A percentile compares a stretch with the other conserved stretches of the same genome.
Conservation (phyloP, 2,113 vertebrate species). For the Jaculus jaculus region DNA sequence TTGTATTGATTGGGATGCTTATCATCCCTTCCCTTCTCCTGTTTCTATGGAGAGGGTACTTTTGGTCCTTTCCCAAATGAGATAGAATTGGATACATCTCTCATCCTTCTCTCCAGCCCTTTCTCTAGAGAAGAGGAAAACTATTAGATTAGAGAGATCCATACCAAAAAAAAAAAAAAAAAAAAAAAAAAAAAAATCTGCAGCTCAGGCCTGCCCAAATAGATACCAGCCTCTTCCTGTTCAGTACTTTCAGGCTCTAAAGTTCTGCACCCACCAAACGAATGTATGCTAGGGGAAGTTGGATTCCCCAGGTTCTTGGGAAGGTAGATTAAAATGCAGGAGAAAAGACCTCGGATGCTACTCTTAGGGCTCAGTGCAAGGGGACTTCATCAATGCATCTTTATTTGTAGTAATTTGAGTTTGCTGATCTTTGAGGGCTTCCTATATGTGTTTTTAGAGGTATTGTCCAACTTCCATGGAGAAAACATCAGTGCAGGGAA, state of each 20-base stretch:
- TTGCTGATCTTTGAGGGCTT: not conserved
- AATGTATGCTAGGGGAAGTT: not conserved
- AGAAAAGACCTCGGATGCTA: not conserved
- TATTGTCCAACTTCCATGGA: too few relatives aligned
- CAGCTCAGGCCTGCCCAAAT: not conserved
- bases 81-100: not conserved
- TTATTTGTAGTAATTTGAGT: not conserved
- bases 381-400: not conserved
- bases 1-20: not conserved
- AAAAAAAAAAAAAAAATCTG: not conserved
- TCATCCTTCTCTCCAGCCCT: not conserved
- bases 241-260: not conserved
- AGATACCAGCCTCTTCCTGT: not conserved
- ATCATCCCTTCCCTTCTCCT: not conserved
- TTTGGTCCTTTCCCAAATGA: not conserved
- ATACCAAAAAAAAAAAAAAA: too few relatives aligned
- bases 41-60: not conserved
- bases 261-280: too few relatives aligned
- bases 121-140: not conserved
- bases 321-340: not conserved
- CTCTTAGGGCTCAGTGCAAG: not conserved
- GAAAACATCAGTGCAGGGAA: not conserved
- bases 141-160: not conserved
- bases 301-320: not conserved
- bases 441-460: not conserved